Conservation (phyloP, 2,113 vertebrate species). For the Tautogolabrus adspersus region DNA sequence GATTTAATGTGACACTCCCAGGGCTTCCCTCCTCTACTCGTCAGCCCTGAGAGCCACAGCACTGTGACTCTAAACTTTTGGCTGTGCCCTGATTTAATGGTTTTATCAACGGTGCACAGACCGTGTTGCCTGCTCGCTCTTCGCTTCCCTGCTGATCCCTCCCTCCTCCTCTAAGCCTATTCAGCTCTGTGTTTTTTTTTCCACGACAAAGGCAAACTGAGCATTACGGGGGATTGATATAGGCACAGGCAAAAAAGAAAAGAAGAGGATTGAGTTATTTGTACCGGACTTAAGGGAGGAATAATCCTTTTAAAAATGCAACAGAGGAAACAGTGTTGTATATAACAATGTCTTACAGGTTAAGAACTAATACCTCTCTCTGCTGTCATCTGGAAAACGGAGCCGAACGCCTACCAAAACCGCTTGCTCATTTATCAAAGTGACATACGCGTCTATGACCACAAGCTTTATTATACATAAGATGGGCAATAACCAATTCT, state of each 20-base stretch:
- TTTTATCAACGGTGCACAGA: constrained; percentile 70
- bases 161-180: constrained; percentile 64
- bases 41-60: constrained; percentile 28
- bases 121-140: constrained; percentile 50
- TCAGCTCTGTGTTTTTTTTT: constrained; percentile 44
- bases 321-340: constrained; percentile 22
- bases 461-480: constrained; percentile 69
- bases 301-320: constrained; percentile 52
- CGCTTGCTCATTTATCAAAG: constrained; percentile 59
- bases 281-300: constrained; percentile 47
- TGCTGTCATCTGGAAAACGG: constrained; percentile 59
- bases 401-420: constrained; percentile 47
- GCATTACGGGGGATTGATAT: constrained; percentile 18
- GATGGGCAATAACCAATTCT: constrained; percentile 57
- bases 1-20: constrained; percentile 31
- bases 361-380: constrained; percentile 38
- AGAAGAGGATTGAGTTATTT: constrained; percentile 43
- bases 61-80: constrained; percentile 39
- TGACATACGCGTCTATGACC: constrained; percentile 61
- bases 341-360: constrained; percentile 29
- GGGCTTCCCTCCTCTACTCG: constrained; percentile 37
- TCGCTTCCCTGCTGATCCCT: constrained; percentile 57
- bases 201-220: constrained; percentile 27
- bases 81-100: constrained; percentile 63
- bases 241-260: constrained; percentile 40